Conservation (phyloP, 1,140 invertebrate genomes). For the Cyphomyrmex costatus region DNA sequence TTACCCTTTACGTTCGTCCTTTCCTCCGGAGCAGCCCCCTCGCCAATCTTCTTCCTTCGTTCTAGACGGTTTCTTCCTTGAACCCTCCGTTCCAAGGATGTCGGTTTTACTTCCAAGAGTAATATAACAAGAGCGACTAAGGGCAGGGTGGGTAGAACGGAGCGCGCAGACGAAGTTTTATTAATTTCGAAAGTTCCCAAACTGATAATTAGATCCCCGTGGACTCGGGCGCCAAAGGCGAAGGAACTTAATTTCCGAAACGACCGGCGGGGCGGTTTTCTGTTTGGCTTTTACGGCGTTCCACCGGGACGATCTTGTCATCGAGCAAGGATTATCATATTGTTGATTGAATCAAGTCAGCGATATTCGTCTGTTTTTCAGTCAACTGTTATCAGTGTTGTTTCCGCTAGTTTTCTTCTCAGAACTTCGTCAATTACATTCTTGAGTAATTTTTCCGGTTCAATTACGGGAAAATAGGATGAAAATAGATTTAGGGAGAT, state of each 20-base stretch:
- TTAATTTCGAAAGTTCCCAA: constrained; percentile 85
- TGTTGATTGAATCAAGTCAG: constrained; percentile 56
- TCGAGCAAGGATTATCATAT: constrained; percentile 56
- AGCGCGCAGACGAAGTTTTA: constrained; percentile 79
- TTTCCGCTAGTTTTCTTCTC: neutral
- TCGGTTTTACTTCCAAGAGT: constrained; percentile 79
- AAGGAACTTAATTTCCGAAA: constrained; percentile 74
- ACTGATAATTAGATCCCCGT: constrained; percentile 85
- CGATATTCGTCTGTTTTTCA: constrained; percentile 29
- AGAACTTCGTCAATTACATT: neutral
- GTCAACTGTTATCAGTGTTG: neutral
- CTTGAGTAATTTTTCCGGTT: neutral
- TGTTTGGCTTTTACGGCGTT: constrained; percentile 58
- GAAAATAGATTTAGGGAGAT: neutral
- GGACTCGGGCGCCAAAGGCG: constrained; percentile 72
- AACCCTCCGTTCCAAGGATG: constrained; percentile 64
- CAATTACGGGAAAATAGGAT: neutral
- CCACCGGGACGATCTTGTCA: constrained; percentile 53
- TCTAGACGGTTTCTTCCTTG: constrained; percentile 34
- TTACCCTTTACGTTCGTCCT: constrained; percentile 38
- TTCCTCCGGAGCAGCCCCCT: constrained; percentile 25
- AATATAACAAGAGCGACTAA: constrained; percentile 78
- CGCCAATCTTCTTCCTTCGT: constrained; percentile 47
- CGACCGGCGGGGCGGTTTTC: constrained; percentile 57
- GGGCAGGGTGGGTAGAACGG: constrained; percentile 5